These are phyloP conservation scores for Limosa lapponica DNA, from an alignment of 2,797 vertebrate species.

Conservation along the genomic window DNA sequence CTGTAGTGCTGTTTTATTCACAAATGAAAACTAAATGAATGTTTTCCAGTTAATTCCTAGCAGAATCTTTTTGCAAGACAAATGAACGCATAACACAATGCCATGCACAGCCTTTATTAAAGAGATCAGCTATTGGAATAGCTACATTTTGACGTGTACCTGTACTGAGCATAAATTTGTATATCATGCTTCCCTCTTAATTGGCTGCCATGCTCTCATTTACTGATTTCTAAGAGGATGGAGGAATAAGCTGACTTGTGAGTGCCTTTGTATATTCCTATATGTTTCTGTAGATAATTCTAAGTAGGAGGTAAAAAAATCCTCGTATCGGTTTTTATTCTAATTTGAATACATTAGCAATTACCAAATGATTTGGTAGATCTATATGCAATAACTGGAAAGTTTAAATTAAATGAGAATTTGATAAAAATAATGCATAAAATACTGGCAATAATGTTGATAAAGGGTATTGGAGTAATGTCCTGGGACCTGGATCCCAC, in stretches of 20 bases:
- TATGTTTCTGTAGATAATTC: neutral
- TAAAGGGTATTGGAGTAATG: neutral
- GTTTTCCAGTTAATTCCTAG: neutral
- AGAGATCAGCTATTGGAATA: neutral
- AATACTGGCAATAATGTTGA: neutral
- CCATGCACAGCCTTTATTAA: neutral
- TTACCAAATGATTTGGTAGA: neutral
- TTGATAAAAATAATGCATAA: neutral
- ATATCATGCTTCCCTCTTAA: neutral
- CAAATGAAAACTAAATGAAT: neutral
- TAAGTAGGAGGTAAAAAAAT: neutral
- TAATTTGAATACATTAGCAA: neutral
- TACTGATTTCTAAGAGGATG: neutral
- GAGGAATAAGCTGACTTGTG: neutral
- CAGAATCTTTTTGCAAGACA: neutral
- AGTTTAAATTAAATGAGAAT: neutral
- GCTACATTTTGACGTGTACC: neutral
- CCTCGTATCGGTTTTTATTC: neutral
- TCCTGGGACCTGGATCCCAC: neutral
- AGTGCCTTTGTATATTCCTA: neutral
- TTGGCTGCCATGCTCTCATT: neutral
- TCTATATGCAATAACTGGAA: neutral
- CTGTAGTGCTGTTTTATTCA: neutral
- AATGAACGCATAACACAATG: neutral
- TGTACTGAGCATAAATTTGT: neutral